Percentiles rank a stretch among this genome's conserved stretches.
Conservation (phyloP, 2,113 vertebrate species). For the Stigmatopora nigra region DNA sequence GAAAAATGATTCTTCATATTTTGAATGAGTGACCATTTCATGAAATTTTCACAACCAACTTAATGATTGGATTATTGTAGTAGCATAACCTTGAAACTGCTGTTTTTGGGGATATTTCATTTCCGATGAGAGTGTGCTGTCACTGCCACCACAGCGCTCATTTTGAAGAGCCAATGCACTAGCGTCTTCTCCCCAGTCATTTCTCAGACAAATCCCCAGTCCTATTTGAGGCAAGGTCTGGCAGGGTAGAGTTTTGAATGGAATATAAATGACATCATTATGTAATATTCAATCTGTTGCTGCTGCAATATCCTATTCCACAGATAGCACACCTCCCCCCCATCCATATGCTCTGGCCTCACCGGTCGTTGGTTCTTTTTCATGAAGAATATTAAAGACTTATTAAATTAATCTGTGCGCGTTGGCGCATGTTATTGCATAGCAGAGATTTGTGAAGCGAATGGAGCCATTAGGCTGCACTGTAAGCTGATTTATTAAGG, state of each 20-base stretch:
- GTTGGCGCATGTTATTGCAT: conserved; percentile 75
- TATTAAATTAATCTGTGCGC: conserved; percentile 78
- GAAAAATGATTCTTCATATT: too few relatives aligned
- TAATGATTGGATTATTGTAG: neutral
- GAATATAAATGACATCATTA: conserved; percentile 73
- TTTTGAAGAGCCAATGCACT: conserved; percentile 12
- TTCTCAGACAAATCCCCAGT: conserved; percentile 51
- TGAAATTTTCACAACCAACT: neutral
- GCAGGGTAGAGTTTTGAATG: conserved; percentile 52
- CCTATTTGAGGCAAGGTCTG: conserved; percentile 45
- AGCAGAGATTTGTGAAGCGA: conserved; percentile 72
- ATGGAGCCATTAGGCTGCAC: conserved; percentile 68
- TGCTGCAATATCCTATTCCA: conserved; percentile 66
- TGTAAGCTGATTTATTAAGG: conserved; percentile 77
- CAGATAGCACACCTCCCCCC: conserved; percentile 45
- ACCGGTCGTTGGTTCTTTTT: conserved; percentile 56
- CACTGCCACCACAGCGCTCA: conserved; percentile 12
- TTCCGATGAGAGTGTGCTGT: neutral
- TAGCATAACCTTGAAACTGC: neutral
- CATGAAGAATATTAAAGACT: conserved; percentile 75
- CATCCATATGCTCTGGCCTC: conserved; percentile 55
- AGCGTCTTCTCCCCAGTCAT: conserved; percentile 28
- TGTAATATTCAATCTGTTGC: conserved; percentile 73
- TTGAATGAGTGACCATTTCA: neutral
- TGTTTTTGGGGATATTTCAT: neutral